Evolutionary conservation across 1,140 invertebrate genomes (phyloP).

Genomic region (Oncopodura yosiiana): DNA sequence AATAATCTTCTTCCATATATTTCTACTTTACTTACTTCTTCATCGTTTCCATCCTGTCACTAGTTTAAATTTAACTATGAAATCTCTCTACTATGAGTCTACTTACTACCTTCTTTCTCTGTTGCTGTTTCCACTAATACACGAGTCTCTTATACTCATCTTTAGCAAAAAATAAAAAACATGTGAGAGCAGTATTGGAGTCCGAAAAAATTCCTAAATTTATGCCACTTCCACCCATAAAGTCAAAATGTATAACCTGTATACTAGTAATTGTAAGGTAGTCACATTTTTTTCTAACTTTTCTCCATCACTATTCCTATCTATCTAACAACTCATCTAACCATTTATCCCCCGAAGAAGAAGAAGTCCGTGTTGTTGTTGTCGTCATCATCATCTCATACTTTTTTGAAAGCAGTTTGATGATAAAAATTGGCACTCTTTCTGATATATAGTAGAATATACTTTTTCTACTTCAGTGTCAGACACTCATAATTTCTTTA

Average conservation of each 20-base stretch:
- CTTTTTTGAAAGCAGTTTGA: too few species aligned
- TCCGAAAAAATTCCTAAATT: neutral
- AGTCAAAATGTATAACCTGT: neutral
- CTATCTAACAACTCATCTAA: neutral
- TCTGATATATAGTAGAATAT: too few species aligned
- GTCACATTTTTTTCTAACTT: neutral
- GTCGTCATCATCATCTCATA: too few species aligned
- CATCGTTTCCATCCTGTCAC: neutral
- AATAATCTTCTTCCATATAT: neutral
- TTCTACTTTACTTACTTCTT: neutral
- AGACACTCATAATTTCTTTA: too few species aligned
- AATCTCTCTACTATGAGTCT: neutral
- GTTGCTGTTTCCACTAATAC: too few species aligned
- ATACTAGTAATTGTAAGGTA: neutral
- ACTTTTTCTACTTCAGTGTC: too few species aligned
- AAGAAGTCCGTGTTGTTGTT: too few species aligned
- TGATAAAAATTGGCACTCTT: too few species aligned
- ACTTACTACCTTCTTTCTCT: neutral
- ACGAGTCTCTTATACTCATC: neutral
- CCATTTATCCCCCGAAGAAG: neutral
- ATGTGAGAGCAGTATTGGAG: neutral
- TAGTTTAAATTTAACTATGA: neutral
- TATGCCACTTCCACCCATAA: conserved; percentile 2
- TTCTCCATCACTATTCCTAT: neutral
- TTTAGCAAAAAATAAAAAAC: neutral